Evolutionary conservation across 2,888 invertebrate species (phyloP), one percentile per base, ranked within the genome.

Genomic region (Andrena fulva): DNA sequence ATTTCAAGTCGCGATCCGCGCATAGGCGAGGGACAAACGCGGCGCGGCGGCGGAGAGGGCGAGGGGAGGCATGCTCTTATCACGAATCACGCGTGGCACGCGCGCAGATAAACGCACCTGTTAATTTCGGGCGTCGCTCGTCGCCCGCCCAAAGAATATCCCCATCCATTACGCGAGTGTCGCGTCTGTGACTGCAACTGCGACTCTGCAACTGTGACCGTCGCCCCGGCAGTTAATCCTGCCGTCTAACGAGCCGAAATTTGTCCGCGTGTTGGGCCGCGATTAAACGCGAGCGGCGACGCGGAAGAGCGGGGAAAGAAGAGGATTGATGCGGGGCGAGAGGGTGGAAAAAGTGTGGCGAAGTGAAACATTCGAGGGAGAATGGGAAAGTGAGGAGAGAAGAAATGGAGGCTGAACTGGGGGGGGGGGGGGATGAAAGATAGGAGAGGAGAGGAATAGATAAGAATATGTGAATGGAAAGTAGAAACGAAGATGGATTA

Each of bases 181-280:
- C 81, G 50, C 56, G 77, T 69, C 77, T 54, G 59, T 42, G 66
- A 80, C 62, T 60, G 42, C 52, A 59, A 56, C 73, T 35, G 71
- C 79, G 67, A 66, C 74, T 68, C 63, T 72, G 50, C 42, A 42
- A 42, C 54, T 64, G 71, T 12, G 31, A 71, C 72, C 24, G 63
- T 33, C 52, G 48, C 60, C 67, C 79, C 63, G 60, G 71, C 83
- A 81, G 85, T 84, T 87, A 86, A 87, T 88, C 80, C 79, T 64
- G 77, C 56, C 75, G 84, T 80, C 89, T 87, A 90, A 89, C 87
- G 88, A 90, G 87, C 60, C 85, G 82, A 88, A 90, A 89, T 90
- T 87, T 86, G 88, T 82, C 84, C 81, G 60, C 66, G 70, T 68
- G 76, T 67, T 69, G 80, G 69, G 62, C 20, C 69, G 70, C 80